Percentiles rank a stretch among this genome's conserved stretches.
phyloP scores from a whole-genome alignment of 1,140 invertebrate species.

The Berghia stephanieae region DNA sequence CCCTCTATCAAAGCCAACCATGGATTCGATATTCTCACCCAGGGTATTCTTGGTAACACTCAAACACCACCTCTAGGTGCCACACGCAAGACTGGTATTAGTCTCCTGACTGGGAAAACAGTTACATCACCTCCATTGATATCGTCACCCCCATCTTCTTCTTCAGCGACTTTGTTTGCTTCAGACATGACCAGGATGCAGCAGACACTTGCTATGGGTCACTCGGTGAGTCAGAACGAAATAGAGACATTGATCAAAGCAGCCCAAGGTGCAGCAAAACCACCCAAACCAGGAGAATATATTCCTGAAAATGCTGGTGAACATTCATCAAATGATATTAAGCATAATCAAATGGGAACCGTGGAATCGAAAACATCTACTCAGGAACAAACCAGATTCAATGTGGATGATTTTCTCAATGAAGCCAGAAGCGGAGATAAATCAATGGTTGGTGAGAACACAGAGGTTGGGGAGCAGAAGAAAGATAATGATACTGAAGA shows the following conservation, averaged over 20 bases:
- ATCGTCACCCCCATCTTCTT: not conserved
- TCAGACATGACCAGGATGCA: not conserved
- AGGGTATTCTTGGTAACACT: constrained; percentile 16
- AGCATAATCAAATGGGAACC: not conserved
- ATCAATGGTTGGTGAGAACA: not conserved
- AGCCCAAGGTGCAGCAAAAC: constrained; percentile 21
- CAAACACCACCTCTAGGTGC: not conserved
- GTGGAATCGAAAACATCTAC: no score
- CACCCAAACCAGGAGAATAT: not conserved
- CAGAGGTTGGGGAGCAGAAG: not conserved
- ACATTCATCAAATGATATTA: not conserved
- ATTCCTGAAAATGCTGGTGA: not conserved
- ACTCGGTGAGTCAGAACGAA: not conserved
- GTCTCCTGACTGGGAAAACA: constrained; percentile 20
- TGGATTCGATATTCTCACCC: constrained; percentile 30
- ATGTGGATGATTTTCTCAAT: no score
- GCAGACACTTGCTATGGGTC: not conserved
- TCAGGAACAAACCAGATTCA: no score
- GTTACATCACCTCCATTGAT: not conserved
- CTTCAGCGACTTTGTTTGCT: not conserved
- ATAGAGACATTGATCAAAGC: constrained; percentile 27
- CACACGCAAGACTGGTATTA: constrained; percentile 8
- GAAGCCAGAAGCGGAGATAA: no score
- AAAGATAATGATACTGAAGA: not conserved
- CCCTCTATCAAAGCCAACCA: constrained; percentile 29